A percentile compares a stretch with the other conserved stretches of the same genome.
phyloP scores from a whole-genome alignment of 2,888 invertebrate species.

The Cheiracanthium punctorium region DNA sequence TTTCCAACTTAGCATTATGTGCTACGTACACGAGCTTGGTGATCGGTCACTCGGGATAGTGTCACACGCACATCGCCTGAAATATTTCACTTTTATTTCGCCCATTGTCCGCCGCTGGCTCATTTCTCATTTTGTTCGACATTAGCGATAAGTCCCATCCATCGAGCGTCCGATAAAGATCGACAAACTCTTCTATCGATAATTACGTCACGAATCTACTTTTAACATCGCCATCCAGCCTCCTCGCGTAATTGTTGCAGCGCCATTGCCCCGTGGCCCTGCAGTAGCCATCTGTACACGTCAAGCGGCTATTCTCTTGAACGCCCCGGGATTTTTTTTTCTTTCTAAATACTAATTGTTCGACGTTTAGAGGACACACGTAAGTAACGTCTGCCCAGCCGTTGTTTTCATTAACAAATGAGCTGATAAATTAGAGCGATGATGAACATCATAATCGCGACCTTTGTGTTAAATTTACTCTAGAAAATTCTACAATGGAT shows the following conservation, averaged over 20 bases:
- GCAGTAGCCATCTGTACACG: constrained; percentile 47
- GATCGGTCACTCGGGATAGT: neutral
- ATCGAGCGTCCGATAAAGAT: constrained; percentile 54
- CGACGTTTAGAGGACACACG: neutral
- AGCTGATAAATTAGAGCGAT: no score
- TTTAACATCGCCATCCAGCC: constrained; percentile 46
- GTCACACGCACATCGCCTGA: neutral
- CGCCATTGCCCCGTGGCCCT: constrained; percentile 1
- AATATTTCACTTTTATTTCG: neutral
- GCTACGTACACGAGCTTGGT: no score
- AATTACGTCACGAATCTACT: constrained; percentile 64
- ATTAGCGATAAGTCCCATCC: constrained; percentile 57
- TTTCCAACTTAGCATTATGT: no score
- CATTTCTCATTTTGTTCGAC: constrained; percentile 44
- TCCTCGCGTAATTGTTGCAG: constrained; percentile 50
- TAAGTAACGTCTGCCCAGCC: neutral
- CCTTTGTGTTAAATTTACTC: no score
- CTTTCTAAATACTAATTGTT: neutral
- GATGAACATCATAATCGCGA: no score
- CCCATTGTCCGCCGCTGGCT: constrained; percentile 1
- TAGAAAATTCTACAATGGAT: no score
- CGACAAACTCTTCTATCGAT: constrained; percentile 58
- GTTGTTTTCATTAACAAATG: neutral
- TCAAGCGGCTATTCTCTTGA: constrained; percentile 29
- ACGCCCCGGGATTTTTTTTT: neutral